Base-by-base conservation (phyloP, 1,140 invertebrate genomes). In the Cheumatopsyche charites region DNA sequence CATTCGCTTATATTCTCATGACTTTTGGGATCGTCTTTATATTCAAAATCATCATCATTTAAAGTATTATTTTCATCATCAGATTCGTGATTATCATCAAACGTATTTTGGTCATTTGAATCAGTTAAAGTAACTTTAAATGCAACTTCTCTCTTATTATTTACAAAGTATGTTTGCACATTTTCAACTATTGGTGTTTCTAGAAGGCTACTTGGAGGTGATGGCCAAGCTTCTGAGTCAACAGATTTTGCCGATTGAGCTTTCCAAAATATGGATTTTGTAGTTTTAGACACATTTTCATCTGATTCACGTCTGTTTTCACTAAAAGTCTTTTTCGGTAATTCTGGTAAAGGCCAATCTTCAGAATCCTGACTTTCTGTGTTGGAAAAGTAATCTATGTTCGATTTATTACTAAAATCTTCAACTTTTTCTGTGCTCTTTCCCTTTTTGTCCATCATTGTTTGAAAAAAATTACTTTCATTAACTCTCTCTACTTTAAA, bases 131-230 rank as follows among this genome's bases (percentile, higher is more conserved):
- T 80, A 0, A 93, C 91, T 79, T 90, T 91, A 45, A 88, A 88
- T 0, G 86, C 83, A 76, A 82, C 85, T 81, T 91, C 89, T 0
- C 87, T 89, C 78, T 91, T 90, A 43, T 89, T 88, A 72, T 90
- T 91, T 82, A 92, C 89, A 75, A 92, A 94, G 79, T 91, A 93
- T 25, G 92, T 92, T 81, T 94, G 90, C n/a, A 94, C 89, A 78
- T 91, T 91, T 78, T 90, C 91, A n/a, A 92, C 87, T 25, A 84
- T 83, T 3, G 87, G 86, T 2, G 87, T 88, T 66, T 90, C 89
- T 23, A 90, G 79, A 17, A 90, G 86, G 61, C 89, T 91, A 12
- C 90, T 90, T 0, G 91, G 90, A 0, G 92, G 90, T 12, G 91
- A 92, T 1, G 91, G 91, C 90, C 91, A 91, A 72, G 90, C 88